These are phyloP conservation scores for Petrocephalus schoutedeni DNA, from an alignment of 2,797 vertebrate genomes.

Conservation along the genomic window DNA sequence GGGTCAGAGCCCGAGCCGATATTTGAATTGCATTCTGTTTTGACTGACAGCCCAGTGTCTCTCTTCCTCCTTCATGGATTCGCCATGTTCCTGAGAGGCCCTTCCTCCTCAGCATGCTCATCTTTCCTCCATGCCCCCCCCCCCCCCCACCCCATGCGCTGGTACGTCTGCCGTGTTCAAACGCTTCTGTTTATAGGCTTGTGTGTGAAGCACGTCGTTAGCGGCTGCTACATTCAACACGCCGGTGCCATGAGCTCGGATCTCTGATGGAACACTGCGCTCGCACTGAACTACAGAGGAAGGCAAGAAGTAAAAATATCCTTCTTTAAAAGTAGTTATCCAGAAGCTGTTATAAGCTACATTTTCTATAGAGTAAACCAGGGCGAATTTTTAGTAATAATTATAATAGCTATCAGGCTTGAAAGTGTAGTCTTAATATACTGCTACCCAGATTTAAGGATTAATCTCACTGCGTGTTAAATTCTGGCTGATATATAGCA, in stretches of 20 bases:
- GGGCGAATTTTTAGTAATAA: not conserved
- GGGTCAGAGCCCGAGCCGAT: not conserved
- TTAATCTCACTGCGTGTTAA: not conserved
- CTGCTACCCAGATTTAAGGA: not conserved
- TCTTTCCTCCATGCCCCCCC: not conserved
- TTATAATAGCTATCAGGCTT: not conserved
- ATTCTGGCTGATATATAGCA: not conserved
- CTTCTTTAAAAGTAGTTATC: not conserved
- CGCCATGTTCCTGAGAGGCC: not conserved
- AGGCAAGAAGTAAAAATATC: not conserved
- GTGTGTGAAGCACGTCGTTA: not conserved
- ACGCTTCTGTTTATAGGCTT: constrained; percentile 4
- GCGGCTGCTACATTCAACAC: not conserved
- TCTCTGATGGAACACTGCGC: not conserved
- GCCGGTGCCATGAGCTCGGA: not conserved
- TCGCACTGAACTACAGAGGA: not conserved
- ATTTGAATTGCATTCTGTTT: not conserved
- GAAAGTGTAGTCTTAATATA: not conserved
- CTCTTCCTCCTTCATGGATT: not conserved
- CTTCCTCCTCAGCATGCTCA: not conserved
- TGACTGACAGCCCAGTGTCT: not conserved
- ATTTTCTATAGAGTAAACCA: not conserved
- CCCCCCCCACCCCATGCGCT: not conserved
- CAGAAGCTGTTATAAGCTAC: not conserved
- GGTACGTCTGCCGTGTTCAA: not conserved